phyloP scores from a whole-genome alignment of 35 echinoderm and acorn worm species.

The Lytechinus pictus region DNA sequence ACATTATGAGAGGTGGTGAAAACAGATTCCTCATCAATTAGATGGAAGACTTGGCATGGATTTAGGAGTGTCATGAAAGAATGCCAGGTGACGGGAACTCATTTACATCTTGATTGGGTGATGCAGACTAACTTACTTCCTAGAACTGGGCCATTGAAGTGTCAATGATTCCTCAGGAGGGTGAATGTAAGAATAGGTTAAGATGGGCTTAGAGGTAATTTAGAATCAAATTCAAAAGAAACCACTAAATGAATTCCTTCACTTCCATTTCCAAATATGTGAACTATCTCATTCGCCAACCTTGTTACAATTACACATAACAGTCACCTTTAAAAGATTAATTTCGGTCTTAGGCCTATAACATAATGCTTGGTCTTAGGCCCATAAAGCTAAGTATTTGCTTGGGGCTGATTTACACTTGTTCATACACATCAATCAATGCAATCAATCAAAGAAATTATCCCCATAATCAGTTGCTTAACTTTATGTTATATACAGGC shows the following conservation, averaged over 20 bases:
- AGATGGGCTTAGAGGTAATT: background rate
- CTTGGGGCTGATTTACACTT: no score
- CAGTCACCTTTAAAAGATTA: no score
- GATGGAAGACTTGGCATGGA: background rate
- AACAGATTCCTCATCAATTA: conserved; percentile 30
- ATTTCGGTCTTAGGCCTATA: no score
- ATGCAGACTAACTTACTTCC: background rate
- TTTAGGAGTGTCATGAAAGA: background rate
- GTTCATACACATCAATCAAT: no score
- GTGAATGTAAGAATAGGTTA: background rate
- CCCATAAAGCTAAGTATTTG: no score
- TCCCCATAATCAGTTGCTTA: no score
- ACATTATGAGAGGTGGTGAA: background rate
- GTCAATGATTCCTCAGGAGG: background rate
- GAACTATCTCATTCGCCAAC: background rate
- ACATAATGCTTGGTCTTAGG: no score
- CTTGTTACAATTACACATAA: no score
- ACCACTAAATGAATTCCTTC: background rate
- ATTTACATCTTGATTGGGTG: conserved; percentile 18
- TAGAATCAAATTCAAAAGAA: background rate
- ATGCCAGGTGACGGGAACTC: background rate
- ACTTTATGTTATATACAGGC: no score
- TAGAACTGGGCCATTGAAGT: background rate
- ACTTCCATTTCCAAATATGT: background rate
- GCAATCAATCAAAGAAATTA: no score